These are phyloP conservation scores for Merops nubicus DNA, from an alignment of 2,113 vertebrate genomes.

Conservation along the genomic window DNA sequence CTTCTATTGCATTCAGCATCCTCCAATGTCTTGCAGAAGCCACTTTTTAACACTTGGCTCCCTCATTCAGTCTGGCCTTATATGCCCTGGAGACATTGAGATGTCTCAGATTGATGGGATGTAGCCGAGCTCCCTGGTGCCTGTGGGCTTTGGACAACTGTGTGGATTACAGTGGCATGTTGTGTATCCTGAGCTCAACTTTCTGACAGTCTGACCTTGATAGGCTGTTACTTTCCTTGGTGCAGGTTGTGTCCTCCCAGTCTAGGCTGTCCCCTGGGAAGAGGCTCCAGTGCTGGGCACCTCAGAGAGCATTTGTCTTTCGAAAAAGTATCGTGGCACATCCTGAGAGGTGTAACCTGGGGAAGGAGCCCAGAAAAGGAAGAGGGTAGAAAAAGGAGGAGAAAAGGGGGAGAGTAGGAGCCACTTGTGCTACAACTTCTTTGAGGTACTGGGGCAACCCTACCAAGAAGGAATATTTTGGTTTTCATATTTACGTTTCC, in stretches of 20 bases:
- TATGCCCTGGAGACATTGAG: not conserved
- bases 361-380: not conserved
- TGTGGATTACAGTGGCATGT: accelerated
- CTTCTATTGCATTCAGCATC: not conserved
- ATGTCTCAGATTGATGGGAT: not conserved
- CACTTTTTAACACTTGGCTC: not conserved
- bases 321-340: not conserved
- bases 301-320: not conserved
- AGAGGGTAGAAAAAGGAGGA: not conserved
- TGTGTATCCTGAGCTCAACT: not conserved
- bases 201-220: not conserved
- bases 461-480: not conserved
- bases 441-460: not conserved
- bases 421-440: not conserved
- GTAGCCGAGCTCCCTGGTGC: not conserved
- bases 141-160: not conserved
- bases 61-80: not conserved
- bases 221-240: not conserved
- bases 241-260: not conserved
- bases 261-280: not conserved
- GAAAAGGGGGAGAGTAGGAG: not conserved
- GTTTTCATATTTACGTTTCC: not conserved
- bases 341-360: not conserved
- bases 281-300: not conserved
- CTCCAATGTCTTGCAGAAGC: not conserved